Conservation (phyloP, 2,113 vertebrate species). For the Oxyura jamaicensis region DNA sequence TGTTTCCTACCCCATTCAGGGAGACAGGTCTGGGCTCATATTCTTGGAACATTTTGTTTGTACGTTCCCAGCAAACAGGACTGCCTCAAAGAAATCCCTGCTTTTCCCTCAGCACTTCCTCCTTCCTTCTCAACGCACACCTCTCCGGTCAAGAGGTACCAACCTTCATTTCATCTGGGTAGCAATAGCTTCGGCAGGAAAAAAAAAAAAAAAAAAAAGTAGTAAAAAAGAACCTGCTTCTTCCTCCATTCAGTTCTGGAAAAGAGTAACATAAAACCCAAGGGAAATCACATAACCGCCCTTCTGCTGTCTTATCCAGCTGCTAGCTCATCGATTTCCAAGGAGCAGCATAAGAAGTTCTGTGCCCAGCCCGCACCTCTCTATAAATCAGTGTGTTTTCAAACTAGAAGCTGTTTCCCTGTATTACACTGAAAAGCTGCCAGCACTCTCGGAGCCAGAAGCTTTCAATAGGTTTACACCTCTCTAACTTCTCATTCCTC, state of each 20-base stretch:
- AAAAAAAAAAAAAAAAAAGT: background rate
- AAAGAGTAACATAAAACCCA: background rate
- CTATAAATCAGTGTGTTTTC: background rate
- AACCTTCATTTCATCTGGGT: background rate
- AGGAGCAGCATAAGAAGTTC: background rate
- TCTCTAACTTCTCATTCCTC: background rate
- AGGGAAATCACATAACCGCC: background rate
- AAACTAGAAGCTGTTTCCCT: background rate
- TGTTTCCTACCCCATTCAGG: background rate
- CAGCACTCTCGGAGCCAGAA: accelerated
- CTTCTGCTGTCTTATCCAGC: background rate
- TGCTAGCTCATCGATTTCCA: background rate
- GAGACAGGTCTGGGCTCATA: background rate
- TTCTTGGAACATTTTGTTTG: background rate
- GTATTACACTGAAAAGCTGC: background rate
- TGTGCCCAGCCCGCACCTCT: accelerated
- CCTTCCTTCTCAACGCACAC: background rate
- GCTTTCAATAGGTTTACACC: background rate
- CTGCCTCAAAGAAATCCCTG: background rate
- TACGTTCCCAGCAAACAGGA: background rate
- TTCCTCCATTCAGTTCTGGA: background rate
- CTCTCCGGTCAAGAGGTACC: background rate
- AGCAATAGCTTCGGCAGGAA: background rate
- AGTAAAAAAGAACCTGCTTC: background rate
- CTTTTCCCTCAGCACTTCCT: background rate